Evolutionary conservation across 2,113 vertebrate genomes (phyloP).

Genomic region (Nicator chloris): DNA sequence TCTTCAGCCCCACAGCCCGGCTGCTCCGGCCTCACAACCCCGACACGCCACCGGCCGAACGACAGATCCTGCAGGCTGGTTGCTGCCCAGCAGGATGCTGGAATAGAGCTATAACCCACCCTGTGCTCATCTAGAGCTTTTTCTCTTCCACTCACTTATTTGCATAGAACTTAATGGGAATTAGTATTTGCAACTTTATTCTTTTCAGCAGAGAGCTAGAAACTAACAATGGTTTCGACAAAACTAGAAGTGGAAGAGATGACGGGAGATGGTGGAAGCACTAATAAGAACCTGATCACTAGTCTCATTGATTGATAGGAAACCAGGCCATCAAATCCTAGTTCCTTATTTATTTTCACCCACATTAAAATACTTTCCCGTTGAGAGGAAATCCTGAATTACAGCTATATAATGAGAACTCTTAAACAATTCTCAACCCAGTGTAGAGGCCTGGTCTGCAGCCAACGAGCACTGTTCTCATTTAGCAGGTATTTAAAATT

Average conservation of each 20-base stretch:
- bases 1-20: not conserved
- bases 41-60: accelerated
- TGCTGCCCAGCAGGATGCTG: not conserved
- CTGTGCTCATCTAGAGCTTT: not conserved
- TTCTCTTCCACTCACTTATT: not conserved
- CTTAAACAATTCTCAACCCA: not conserved
- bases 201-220: not conserved
- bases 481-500: not conserved
- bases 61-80: not conserved
- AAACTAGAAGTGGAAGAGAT: not conserved
- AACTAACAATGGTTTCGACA: not conserved
- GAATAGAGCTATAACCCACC: accelerated
- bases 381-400: not conserved
- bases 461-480: not conserved
- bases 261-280: not conserved
- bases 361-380: not conserved
- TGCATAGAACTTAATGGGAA: not conserved
- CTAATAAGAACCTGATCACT: not conserved
- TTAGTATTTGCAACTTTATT: not conserved
- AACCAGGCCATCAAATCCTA: not conserved
- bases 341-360: not conserved
- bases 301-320: not conserved
- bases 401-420: not conserved
- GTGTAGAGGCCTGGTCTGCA: not conserved
- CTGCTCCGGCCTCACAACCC: not conserved